These are phyloP conservation scores for Heteronetta atricapilla DNA, from an alignment of 2,113 vertebrate genomes.

Conservation along the genomic window DNA sequence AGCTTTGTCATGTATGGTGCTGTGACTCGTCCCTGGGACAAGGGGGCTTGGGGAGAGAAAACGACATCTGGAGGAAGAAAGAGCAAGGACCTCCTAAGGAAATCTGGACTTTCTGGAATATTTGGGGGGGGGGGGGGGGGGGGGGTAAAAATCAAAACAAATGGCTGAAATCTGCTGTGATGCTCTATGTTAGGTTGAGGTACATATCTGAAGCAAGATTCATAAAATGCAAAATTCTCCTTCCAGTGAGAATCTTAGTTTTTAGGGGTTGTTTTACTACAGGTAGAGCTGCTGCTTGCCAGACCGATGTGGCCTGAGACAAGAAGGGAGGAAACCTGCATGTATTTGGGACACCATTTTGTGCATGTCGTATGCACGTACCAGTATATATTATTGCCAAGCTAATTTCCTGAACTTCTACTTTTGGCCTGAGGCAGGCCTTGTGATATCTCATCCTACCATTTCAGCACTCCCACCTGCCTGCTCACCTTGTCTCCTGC, in stretches of 20 bases:
- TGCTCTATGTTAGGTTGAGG: background rate
- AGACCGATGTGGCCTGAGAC: background rate
- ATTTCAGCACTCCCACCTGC: constrained; percentile 1
- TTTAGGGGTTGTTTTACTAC: background rate
- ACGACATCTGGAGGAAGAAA: accelerated
- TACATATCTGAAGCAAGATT: background rate
- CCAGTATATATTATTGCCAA: background rate
- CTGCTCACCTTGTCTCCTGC: constrained; percentile 1
- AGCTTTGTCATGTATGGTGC: background rate
- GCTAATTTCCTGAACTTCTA: background rate
- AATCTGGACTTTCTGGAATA: background rate
- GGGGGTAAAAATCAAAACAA: background rate
- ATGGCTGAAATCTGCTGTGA: background rate
- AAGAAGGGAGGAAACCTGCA: background rate
- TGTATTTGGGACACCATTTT: background rate
- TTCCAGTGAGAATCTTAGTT: background rate
- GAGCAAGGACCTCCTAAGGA: background rate
- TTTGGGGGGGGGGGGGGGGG: background rate
- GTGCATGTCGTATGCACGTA: background rate
- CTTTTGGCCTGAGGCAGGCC: background rate
- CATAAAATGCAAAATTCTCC: background rate
- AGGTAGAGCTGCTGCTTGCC: background rate
- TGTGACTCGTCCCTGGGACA: background rate
- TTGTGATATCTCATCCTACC: background rate
- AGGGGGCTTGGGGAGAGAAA: background rate